Evolutionary conservation across 1,140 invertebrate species (phyloP).

Genomic region (Halotydeus destructor): DNA sequence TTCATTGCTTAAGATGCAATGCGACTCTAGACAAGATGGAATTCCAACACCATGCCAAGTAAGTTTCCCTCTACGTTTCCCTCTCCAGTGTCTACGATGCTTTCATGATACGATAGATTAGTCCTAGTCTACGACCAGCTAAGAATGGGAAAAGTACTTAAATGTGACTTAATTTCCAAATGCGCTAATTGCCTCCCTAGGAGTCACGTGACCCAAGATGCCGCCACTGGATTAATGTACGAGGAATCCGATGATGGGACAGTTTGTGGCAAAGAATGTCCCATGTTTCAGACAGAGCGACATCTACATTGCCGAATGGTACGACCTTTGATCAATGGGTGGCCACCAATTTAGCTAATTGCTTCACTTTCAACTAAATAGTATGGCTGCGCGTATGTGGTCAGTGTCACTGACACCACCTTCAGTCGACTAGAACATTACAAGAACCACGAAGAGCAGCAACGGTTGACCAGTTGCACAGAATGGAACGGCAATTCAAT

Average conservation of each 20-base stretch:
- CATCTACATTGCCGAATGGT: conserved; percentile 57
- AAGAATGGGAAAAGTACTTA: too few species aligned
- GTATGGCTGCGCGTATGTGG: conserved; percentile 65
- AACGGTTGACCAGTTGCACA: conserved; percentile 32
- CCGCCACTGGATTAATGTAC: conserved; percentile 9
- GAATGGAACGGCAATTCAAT: conserved; percentile 17
- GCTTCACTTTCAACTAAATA: background rate
- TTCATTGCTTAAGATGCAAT: conserved; percentile 7
- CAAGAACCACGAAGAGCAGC: conserved; percentile 53
- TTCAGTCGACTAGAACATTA: conserved; percentile 72
- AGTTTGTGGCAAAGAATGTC: conserved; percentile 9
- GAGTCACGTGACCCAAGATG: conserved; percentile 12
- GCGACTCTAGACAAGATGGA: background rate
- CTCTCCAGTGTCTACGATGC: too few species aligned
- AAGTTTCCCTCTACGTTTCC: background rate
- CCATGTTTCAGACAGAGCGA: conserved; percentile 48
- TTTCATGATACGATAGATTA: too few species aligned
- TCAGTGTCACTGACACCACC: conserved; percentile 55
- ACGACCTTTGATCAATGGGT: conserved; percentile 19
- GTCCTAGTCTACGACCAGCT: too few species aligned
- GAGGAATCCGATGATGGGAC: conserved; percentile 10
- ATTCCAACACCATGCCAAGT: conserved; percentile 12
- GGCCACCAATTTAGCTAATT: background rate
- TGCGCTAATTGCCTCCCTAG: too few species aligned
- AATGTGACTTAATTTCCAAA: too few species aligned